Percentiles rank a stretch among this genome's conserved stretches.
Conservation (phyloP, 2,888 invertebrate species). For the Laspeyria flexula region DNA sequence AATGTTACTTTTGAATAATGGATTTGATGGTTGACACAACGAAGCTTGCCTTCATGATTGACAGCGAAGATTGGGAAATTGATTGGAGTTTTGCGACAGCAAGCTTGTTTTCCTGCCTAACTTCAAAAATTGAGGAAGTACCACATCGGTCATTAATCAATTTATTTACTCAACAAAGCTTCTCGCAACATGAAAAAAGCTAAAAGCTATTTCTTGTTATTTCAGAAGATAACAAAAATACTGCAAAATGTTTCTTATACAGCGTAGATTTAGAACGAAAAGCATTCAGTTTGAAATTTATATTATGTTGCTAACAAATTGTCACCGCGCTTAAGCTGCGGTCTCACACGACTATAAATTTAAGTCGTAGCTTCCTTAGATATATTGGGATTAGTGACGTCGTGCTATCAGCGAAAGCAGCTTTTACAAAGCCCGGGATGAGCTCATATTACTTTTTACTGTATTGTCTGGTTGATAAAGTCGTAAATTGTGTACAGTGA, state of each 20-base stretch:
- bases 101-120: constrained; percentile 25
- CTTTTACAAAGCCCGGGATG: constrained; percentile 25
- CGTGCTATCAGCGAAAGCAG: constrained; percentile 46
- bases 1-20: constrained; percentile 73
- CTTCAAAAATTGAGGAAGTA: constrained; percentile 34
- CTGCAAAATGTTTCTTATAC: constrained; percentile 14
- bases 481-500: constrained; percentile 12
- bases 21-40: constrained; percentile 56
- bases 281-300: constrained; percentile 37
- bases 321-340: constrained; percentile 46
- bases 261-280: constrained; percentile 17
- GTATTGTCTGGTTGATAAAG: constrained; percentile 25
- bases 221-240: constrained; percentile 10
- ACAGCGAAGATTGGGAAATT: constrained; percentile 41
- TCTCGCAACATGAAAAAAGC: constrained; percentile 13
- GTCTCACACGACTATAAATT: constrained; percentile 56
- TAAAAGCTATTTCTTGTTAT: constrained; percentile 22
- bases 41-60: constrained; percentile 50
- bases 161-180: constrained; percentile 27
- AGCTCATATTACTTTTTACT: constrained; percentile 23
- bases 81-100: constrained; percentile 36
- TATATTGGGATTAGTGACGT: constrained; percentile 57
- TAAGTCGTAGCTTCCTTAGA: constrained; percentile 50
- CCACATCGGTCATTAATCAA: constrained; percentile 32
- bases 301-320: constrained; percentile 51